A percentile compares a stretch with the other conserved stretches of the same genome.
These are phyloP conservation scores for Falco concolor DNA, from an alignment of 2,797 vertebrate genomes.

Conservation along the genomic window DNA sequence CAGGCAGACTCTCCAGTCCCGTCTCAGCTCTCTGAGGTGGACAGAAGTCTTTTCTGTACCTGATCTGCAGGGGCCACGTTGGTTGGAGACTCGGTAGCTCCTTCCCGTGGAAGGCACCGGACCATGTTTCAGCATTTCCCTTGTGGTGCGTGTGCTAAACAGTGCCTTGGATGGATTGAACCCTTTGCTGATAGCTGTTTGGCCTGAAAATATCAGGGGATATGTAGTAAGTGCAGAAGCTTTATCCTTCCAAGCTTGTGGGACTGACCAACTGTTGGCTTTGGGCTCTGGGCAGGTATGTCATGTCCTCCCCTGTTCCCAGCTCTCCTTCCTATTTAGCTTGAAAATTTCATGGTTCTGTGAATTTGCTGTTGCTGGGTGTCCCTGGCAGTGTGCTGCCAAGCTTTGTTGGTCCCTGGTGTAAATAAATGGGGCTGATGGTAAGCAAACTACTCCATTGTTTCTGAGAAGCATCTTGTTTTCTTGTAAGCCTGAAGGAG, in stretches of 20 bases:
- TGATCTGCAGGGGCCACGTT: rapidly evolving
- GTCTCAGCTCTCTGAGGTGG: not conserved
- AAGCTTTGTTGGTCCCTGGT: not conserved
- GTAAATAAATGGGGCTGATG: not conserved
- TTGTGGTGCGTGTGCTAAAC: not conserved
- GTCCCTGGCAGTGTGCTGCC: not conserved
- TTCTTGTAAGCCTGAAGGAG: not conserved
- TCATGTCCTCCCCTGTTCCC: not conserved
- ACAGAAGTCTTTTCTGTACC: not conserved
- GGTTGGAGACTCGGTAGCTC: not conserved
- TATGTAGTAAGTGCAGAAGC: not conserved
- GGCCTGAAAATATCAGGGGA: not conserved
- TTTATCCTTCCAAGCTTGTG: not conserved
- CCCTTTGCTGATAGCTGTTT: not conserved
- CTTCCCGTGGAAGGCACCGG: not conserved
- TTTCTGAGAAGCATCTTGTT: not conserved
- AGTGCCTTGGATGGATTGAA: not conserved
- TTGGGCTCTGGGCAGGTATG: not conserved
- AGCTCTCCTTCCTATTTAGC: not conserved
- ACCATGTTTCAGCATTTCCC: not conserved
- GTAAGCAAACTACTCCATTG: not conserved
- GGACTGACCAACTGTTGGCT: not conserved
- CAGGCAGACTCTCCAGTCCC: not conserved
- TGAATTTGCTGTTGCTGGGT: not conserved
- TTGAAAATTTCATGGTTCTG: not conserved